Percentiles rank a stretch among this genome's conserved stretches.
Conservation (phyloP, 1,140 invertebrate genomes). For the Schmidtea mediterranea region DNA sequence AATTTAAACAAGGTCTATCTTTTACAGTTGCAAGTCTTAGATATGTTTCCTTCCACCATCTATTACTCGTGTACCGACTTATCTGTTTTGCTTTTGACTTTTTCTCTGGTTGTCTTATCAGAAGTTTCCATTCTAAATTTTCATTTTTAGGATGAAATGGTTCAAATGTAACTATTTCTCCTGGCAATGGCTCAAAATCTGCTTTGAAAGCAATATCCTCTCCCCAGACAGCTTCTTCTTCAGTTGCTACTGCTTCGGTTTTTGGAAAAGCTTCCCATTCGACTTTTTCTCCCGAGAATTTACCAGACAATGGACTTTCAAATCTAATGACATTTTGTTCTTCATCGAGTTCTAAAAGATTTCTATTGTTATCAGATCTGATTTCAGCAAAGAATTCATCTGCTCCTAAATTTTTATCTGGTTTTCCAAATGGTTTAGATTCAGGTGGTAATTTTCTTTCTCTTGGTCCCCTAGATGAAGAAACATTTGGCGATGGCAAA, state of each 20-base stretch:
- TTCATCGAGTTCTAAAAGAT: too few relatives aligned
- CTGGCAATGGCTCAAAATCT: background rate
- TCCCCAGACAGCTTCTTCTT: background rate
- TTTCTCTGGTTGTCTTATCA: slow-evolving; percentile 3
- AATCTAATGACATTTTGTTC: too few relatives aligned
- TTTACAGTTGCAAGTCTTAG: background rate
- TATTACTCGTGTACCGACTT: background rate
- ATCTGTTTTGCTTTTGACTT: slow-evolving; percentile 3
- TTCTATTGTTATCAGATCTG: too few relatives aligned
- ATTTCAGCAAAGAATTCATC: too few relatives aligned
- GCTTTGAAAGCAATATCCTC: background rate
- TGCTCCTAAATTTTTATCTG: too few relatives aligned
- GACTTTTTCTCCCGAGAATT: background rate
- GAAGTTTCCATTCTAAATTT: background rate
- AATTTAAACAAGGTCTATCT: background rate
- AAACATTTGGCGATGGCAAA: too few relatives aligned
- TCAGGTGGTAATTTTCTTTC: too few relatives aligned
- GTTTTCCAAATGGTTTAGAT: too few relatives aligned
- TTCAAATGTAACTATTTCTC: background rate
- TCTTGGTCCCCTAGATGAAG: too few relatives aligned
- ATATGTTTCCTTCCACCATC: slow-evolving; percentile 3
- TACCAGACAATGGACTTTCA: background rate
- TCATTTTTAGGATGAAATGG: slow-evolving; percentile 2
- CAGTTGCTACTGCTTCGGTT: background rate
- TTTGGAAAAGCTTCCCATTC: slow-evolving; percentile 1